These are phyloP conservation scores for Cydia pomonella DNA, from an alignment of 1,140 invertebrate species.

Conservation along the genomic window DNA sequence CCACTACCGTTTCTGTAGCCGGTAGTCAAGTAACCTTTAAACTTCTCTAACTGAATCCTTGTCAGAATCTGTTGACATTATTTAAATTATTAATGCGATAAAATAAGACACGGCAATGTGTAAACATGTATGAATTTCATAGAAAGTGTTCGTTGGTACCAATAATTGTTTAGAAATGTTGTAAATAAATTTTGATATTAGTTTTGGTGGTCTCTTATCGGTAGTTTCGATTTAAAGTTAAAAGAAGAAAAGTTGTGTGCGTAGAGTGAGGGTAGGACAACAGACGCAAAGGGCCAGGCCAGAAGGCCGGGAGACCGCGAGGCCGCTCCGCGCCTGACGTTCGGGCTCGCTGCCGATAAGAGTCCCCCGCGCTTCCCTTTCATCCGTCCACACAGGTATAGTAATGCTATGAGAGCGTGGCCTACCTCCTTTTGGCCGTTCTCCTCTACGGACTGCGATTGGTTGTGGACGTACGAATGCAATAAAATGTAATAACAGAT, in stretches of 20 bases:
- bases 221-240: not conserved
- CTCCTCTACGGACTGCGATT: slow-evolving; percentile 80
- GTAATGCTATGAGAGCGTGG: slow-evolving; percentile 59
- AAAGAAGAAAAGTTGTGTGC: not conserved
- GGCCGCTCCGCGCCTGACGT: not conserved
- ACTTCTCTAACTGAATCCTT: slow-evolving; percentile 48
- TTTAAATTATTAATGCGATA: slow-evolving; percentile 36
- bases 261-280: not conserved
- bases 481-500: slow-evolving; percentile 80
- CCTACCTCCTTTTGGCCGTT: slow-evolving; percentile 79
- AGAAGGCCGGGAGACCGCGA: not conserved
- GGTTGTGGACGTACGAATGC: slow-evolving; percentile 80
- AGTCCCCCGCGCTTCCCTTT: slow-evolving; percentile 47
- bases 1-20: slow-evolving; percentile 63
- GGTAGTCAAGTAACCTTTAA: slow-evolving; percentile 62
- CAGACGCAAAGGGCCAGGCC: not conserved
- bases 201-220: slow-evolving; percentile 14
- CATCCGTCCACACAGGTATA: slow-evolving; percentile 56
- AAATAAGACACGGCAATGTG: slow-evolving; percentile 36
- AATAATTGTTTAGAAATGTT: slow-evolving; percentile 17
- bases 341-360: slow-evolving; percentile 1
- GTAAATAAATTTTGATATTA: slow-evolving; percentile 18
- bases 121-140: slow-evolving; percentile 24
- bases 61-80: slow-evolving; percentile 67
- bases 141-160: slow-evolving; percentile 30